These are phyloP conservation scores for Urophycis tenuis DNA, from an alignment of 2,797 vertebrate species.

Conservation along the genomic window DNA sequence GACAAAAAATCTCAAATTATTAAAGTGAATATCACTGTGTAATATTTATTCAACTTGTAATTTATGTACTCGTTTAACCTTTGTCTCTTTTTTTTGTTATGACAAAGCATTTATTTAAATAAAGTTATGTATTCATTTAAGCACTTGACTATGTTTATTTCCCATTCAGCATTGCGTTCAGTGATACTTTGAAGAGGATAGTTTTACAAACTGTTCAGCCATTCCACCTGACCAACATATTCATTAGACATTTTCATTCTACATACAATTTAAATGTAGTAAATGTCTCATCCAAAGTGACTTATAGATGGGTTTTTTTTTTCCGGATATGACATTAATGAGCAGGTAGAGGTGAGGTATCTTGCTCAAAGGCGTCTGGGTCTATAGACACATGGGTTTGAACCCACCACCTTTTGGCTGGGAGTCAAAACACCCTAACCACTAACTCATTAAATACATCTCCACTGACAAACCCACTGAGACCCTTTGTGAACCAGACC, in stretches of 20 bases:
- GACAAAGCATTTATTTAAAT: constrained; percentile 99
- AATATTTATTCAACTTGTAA: constrained; percentile 99
- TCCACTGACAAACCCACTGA: background rate
- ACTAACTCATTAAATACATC: background rate
- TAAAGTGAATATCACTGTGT: constrained; percentile 99
- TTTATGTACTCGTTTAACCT: constrained; percentile 99
- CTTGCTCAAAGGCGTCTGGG: background rate
- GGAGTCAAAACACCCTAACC: background rate
- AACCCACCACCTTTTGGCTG: background rate
- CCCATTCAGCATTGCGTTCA: background rate
- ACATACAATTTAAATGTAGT: background rate
- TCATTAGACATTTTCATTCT: background rate
- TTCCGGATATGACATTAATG: background rate
- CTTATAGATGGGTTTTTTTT: background rate
- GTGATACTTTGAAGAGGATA: background rate
- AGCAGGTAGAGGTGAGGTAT: background rate
- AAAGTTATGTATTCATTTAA: constrained; percentile 99
- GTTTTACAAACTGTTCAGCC: background rate
- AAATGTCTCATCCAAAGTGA: background rate
- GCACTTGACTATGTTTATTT: constrained; percentile 17
- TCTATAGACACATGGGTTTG: background rate
- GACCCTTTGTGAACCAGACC: background rate
- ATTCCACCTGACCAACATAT: too few relatives aligned
- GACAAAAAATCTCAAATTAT: constrained; percentile 77
- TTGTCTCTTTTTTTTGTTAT: constrained; percentile 93